phyloP scores from a whole-genome alignment of 2,888 invertebrate species.

The Elmis aenea region DNA sequence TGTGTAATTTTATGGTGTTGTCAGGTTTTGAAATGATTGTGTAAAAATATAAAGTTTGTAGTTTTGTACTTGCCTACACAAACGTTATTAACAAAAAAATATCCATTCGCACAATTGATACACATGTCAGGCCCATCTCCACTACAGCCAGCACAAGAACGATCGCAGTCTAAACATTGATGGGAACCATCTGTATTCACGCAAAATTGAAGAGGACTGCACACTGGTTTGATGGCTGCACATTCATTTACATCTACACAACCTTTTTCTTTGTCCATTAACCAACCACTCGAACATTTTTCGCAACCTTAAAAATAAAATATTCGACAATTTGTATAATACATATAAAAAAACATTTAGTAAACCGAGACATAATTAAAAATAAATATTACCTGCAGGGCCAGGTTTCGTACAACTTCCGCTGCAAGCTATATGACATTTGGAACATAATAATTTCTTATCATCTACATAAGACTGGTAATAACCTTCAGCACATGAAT shows the following conservation, averaged over 20 bases:
- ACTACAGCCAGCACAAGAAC: constrained; percentile 74
- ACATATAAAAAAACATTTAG: background rate
- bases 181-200: constrained; percentile 84
- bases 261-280: constrained; percentile 65
- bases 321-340: too few relatives aligned
- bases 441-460: constrained; percentile 67
- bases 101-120: constrained; percentile 71
- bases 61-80: constrained; percentile 61
- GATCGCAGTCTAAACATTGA: constrained; percentile 77
- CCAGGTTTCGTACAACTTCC: constrained; percentile 71
- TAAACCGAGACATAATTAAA: constrained; percentile 25
- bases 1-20: too few relatives aligned
- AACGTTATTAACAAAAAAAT: constrained; percentile 64
- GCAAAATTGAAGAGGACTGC: constrained; percentile 72
- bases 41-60: background rate
- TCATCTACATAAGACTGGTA: constrained; percentile 72
- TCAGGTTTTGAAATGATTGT: too few relatives aligned
- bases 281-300: constrained; percentile 69
- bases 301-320: constrained; percentile 49
- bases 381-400: constrained; percentile 50
- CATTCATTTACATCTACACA: constrained; percentile 88
- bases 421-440: constrained; percentile 76
- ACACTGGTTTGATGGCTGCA: constrained; percentile 50
- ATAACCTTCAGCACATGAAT: constrained; percentile 68
- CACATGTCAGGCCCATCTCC: constrained; percentile 94